phyloP scores from a whole-genome alignment of 2,113 vertebrate species.

The Sula dactylatra region DNA sequence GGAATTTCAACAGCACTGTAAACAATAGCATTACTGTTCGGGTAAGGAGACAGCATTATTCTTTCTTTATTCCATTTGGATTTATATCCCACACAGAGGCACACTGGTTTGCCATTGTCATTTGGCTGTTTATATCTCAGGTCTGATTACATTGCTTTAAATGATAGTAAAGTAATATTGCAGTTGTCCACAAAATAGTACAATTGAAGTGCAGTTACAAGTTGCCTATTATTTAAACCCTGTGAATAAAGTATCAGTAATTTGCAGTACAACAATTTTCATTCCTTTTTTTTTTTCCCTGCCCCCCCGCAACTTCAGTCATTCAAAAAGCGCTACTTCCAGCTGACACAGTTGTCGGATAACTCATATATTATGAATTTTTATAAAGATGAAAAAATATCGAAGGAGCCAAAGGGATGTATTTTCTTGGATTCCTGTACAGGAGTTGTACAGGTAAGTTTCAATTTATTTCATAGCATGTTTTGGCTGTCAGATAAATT shows the following conservation, averaged over 20 bases:
- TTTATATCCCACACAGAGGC: not conserved
- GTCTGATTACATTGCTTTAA: not conserved
- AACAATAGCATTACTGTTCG: constrained; percentile 97
- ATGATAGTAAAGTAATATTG: not conserved
- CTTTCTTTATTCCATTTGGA: not conserved
- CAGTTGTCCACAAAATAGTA: not conserved
- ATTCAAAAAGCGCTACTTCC: constrained; percentile 97
- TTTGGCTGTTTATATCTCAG: not conserved
- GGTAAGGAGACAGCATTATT: constrained; percentile 77
- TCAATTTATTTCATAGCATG: not conserved
- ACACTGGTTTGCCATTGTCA: not conserved
- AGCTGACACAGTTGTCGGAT: constrained; percentile 95
- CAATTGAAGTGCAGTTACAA: not conserved
- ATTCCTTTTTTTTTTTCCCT: not conserved
- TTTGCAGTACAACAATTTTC: not conserved
- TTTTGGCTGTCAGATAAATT: not conserved
- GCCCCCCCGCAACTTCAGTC: constrained; percentile 75
- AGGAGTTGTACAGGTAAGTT: constrained; percentile 91
- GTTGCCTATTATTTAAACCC: not conserved
- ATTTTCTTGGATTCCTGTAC: constrained; percentile 99
- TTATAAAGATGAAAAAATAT: constrained; percentile 99
- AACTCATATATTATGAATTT: constrained; percentile 99
- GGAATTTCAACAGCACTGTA: constrained; percentile 98
- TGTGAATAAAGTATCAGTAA: not conserved
- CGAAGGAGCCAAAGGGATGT: constrained; percentile 97